Evolutionary conservation across 1,140 invertebrate genomes (phyloP).

Genomic region (Drosophila azteca): DNA sequence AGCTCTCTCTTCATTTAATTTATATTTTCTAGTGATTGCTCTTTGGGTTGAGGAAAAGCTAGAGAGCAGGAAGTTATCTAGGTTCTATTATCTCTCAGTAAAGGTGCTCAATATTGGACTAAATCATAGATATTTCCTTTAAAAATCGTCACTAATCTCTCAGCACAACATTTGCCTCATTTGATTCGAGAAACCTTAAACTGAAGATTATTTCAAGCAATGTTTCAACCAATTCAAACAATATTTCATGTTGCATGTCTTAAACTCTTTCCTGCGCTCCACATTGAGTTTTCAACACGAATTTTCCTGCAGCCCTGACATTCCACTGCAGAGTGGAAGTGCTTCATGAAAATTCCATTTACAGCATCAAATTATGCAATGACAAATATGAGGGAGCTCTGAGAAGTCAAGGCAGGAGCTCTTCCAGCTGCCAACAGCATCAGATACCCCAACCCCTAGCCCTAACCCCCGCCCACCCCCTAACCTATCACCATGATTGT

Average conservation of each 20-base stretch:
- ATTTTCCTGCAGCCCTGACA: neutral
- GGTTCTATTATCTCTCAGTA: no score
- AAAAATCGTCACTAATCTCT: no score
- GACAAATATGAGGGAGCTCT: slow-evolving; percentile 17
- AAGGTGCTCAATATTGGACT: no score
- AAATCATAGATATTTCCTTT: no score
- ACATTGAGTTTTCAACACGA: neutral
- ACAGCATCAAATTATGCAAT: slow-evolving; percentile 3
- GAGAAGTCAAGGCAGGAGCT: no score
- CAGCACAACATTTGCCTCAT: no score
- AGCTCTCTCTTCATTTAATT: no score
- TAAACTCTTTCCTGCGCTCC: neutral
- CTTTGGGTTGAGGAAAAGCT: no score
- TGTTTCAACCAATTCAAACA: neutral
- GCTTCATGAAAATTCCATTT: slow-evolving; percentile 16
- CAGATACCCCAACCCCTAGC: neutral
- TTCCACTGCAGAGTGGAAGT: neutral
- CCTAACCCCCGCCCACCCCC: neutral
- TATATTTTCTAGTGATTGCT: no score
- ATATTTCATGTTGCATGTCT: neutral
- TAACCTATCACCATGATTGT: neutral
- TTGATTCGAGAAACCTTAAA: no score
- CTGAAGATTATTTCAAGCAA: neutral
- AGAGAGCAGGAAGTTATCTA: no score
- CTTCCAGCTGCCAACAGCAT: neutral